Conservation (phyloP, 2,888 invertebrate species). For the Caenorhabditis imperialis region DNA sequence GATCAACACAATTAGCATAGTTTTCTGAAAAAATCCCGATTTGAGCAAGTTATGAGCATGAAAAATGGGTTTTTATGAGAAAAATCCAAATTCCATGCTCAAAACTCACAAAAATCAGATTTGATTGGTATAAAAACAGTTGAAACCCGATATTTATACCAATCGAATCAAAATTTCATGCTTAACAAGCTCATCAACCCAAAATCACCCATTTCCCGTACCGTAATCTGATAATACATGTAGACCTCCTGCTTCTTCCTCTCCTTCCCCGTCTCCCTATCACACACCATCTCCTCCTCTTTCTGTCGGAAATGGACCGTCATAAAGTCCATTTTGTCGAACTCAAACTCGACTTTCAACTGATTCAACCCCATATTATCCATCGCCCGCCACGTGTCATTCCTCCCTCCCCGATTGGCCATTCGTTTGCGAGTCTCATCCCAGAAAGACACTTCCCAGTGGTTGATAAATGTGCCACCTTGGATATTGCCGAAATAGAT, state of each 20-base stretch:
- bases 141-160: no score
- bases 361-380: constrained; percentile 38
- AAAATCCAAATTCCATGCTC: no score
- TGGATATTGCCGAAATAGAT: constrained; percentile 64
- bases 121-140: no score
- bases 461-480: constrained; percentile 58
- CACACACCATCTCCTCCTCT: constrained; percentile 20
- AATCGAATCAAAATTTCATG: no score
- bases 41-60: no score
- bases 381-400: neutral
- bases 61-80: no score
- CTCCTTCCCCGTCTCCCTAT: neutral
- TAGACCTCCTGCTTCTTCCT: constrained; percentile 18
- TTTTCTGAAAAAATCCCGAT: no score
- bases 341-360: constrained; percentile 55
- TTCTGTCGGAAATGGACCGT: constrained; percentile 45
- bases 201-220: constrained; percentile 4
- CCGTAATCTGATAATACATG: constrained; percentile 50
- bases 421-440: constrained; percentile 22
- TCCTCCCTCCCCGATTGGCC: neutral
- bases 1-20: neutral
- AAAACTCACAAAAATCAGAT: no score
- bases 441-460: constrained; percentile 62
- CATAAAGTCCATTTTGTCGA: constrained; percentile 58
- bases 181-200: neutral